These are phyloP conservation scores for Dryococelus australis DNA, from an alignment of 2,888 invertebrate species.

Conservation along the genomic window DNA sequence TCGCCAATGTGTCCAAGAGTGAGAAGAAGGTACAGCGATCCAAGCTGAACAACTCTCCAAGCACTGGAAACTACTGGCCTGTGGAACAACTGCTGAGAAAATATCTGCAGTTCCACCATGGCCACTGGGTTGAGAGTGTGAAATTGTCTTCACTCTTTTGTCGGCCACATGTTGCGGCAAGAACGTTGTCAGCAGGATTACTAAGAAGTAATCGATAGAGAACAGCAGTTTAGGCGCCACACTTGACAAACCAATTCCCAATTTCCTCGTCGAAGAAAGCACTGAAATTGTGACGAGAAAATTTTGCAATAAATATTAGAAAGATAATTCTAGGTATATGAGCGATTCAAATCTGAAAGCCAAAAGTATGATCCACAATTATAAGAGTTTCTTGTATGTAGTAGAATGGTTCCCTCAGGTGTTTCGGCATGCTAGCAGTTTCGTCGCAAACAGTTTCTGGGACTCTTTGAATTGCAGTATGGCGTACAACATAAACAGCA, in stretches of 20 bases:
- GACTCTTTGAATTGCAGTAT: too few species aligned
- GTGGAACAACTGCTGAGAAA: too few species aligned
- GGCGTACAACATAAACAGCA: neutral
- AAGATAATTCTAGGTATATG: neutral
- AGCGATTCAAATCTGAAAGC: neutral
- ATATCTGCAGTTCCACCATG: neutral
- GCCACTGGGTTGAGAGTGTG: neutral
- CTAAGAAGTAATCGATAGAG: neutral
- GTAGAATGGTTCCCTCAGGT: neutral
- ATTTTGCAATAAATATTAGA: neutral
- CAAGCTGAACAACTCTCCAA: constrained; percentile 7
- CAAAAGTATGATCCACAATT: neutral
- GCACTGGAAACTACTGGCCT: neutral
- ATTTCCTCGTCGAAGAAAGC: neutral
- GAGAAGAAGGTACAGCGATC: neutral
- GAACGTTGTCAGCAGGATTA: neutral
- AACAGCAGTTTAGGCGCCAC: neutral
- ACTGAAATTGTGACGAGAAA: neutral
- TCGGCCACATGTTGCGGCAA: neutral
- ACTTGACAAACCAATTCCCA: neutral
- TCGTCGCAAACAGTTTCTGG: neutral
- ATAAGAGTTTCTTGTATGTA: too few species aligned
- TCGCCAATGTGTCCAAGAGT: neutral
- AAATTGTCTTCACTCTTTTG: neutral
- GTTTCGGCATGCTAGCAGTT: neutral